Evolutionary conservation across 2,888 invertebrate genomes (phyloP), one percentile per base, ranked within the genome.

Genomic region (Ectemnius continuus): DNA sequence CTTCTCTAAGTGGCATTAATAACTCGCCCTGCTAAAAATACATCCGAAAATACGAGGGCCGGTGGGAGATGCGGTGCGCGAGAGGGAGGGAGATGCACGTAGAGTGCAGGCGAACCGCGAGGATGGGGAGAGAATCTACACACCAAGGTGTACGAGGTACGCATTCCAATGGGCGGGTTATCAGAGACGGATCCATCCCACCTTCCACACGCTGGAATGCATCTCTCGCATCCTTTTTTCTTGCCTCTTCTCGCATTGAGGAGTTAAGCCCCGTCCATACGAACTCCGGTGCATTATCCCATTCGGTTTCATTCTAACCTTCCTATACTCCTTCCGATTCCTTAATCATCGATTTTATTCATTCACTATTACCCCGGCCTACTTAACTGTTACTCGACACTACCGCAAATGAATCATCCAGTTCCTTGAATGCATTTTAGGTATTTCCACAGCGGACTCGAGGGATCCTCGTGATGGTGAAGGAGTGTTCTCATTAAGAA

Each of bases 141-240:
- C 79, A 83, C 86, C 84, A 86, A 88, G 87, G 86, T 85, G 88
- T 86, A 87, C 86, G 86, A 84, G 86, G 88, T 85, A 85, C 83
- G 86, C 89, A 90, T 89, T 88, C 90, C 90, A 76, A 87, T 87
- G 88, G 87, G 87, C 89, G 88, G 88, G 87, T 89, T 90, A 90
- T 90, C 89, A 90, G 88, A 87, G 88, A 86, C 85, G 85, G 84
- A 89, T 89, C 88, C 89, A 87, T 89, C 88, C 88, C 87, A 87
- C 89, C 88, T 87, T 88, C 87, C 87, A 85, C 73, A 36, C 36
- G 84, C 78, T 81, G 84, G 81, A 84, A 84, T 82, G 85, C 80
- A 81, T 79, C 77, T 82, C 78, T 76, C 16, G 56, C 76, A 63
- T 79, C 59, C 75, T 36, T 73, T 69, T 79, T 70, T 69, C 63